phyloP scores from a whole-genome alignment of 2,888 invertebrate genomes.

The Operophtera brumata region DNA sequence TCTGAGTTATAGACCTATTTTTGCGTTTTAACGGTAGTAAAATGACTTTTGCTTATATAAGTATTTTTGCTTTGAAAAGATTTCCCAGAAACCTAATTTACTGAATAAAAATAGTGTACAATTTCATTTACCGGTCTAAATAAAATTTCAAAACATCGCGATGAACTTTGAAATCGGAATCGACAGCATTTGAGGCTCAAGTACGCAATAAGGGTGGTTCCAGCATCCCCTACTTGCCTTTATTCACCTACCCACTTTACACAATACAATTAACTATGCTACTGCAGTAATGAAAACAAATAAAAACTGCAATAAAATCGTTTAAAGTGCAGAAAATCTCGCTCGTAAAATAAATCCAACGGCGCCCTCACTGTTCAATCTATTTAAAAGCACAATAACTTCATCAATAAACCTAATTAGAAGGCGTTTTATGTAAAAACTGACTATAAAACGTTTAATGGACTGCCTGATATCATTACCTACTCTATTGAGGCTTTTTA shows the following conservation, averaged over 20 bases:
- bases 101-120: too few relatives aligned
- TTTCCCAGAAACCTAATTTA: not conserved
- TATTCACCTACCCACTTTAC: too few relatives aligned
- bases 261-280: too few relatives aligned
- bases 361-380: not conserved
- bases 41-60: not conserved
- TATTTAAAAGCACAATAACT: not conserved
- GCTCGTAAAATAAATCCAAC: conserved; percentile 1
- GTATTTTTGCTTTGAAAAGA: not conserved
- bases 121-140: not conserved
- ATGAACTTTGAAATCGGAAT: too few relatives aligned
- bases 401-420: not conserved
- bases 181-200: too few relatives aligned
- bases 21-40: not conserved
- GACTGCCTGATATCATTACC: conserved; percentile 1
- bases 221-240: too few relatives aligned
- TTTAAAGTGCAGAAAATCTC: conserved; percentile 2
- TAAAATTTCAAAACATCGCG: too few relatives aligned
- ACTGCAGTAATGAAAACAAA: too few relatives aligned
- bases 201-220: too few relatives aligned
- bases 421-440: not conserved
- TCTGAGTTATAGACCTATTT: not conserved
- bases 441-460: not conserved
- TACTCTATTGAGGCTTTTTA: not conserved
- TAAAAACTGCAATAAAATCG: too few relatives aligned